phyloP scores from a whole-genome alignment of 1,140 invertebrate genomes.

The Zaprionus taronus region DNA sequence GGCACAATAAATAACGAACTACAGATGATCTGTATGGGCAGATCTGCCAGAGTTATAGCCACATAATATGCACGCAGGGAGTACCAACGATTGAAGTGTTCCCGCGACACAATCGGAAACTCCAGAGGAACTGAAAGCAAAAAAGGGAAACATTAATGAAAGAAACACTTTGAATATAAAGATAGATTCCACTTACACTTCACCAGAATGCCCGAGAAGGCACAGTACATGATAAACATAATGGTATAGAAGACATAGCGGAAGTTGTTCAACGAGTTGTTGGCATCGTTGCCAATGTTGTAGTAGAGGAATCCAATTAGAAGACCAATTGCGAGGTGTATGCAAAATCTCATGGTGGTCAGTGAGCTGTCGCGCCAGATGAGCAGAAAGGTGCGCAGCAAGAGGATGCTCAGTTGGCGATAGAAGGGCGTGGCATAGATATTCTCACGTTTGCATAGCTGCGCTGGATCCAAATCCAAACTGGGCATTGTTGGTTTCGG shows the following conservation, averaged over 20 bases:
- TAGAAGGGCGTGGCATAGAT: conserved; percentile 87
- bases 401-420: conserved; percentile 88
- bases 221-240: conserved; percentile 94
- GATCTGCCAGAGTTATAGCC: conserved; percentile 92
- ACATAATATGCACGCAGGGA: conserved; percentile 94
- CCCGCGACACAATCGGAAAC: conserved; percentile 92
- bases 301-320: conserved; percentile 92
- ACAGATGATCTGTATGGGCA: conserved; percentile 93
- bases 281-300: conserved; percentile 91
- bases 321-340: conserved; percentile 91
- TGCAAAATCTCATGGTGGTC: conserved; percentile 90
- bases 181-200: conserved; percentile 89
- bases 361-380: conserved; percentile 86
- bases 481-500: conserved; percentile 47
- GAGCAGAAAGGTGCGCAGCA: conserved; percentile 87
- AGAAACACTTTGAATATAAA: not conserved
- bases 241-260: conserved; percentile 92
- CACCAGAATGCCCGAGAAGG: conserved; percentile 93
- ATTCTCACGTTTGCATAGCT: conserved; percentile 75
- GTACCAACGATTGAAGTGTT: conserved; percentile 98
- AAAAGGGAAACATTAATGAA: conserved; percentile 54
- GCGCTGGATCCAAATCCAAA: conserved; percentile 68
- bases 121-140: conserved; percentile 91
- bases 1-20: conserved; percentile 90
- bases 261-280: conserved; percentile 90